Evolutionary conservation across 2,113 vertebrate species (phyloP), one percentile per base, ranked within the genome.

Genomic region (Lucifuga dentata): DNA sequence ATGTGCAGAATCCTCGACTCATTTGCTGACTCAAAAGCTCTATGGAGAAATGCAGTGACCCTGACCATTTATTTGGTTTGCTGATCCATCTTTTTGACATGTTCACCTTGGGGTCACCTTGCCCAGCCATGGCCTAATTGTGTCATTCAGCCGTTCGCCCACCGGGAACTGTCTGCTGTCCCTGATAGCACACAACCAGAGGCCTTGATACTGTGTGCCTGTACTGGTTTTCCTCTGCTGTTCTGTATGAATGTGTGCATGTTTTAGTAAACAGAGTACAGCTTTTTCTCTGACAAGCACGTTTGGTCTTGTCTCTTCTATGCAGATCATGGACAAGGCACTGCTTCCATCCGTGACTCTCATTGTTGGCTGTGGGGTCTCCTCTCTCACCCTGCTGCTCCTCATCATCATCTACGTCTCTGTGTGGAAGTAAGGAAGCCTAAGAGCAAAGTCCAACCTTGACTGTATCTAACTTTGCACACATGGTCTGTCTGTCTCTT

Each of bases 371-470:
- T 99, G 98, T 41, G 98, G 98, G 73, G 98, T 99, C 85, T 99
- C 97, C 15, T 98, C 97, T 5, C 93, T 98, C 84, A 98, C 98
- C 16, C 94, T 99, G 65, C 92, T 99, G 73, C 93, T 99, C 86
- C 94, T 99, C 83, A 95, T 99, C 85, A 98, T 98, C 94, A 98
- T 99, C 92, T 99, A 99, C 10, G 97, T 98, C 87, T 98, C 98
- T 0, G 98, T 99, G 73, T 99, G 98, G 98, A 98, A 96, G 97
- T 99, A 93, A 93, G 94, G 36, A 10, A 46, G 3, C 80, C 61
- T 20, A 10, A 5, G 0, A 81, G 66, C 40, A 46, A 33, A 49
- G 20, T 58, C 33, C 2, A 11, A 16, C 52, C 16, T 24, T 50
- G 5, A 8, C 21, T 7, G 12, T 57, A 21, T 52, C 48, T 20